phyloP scores from a whole-genome alignment of 2,113 vertebrate species.

The Xyliphius kryptos region DNA sequence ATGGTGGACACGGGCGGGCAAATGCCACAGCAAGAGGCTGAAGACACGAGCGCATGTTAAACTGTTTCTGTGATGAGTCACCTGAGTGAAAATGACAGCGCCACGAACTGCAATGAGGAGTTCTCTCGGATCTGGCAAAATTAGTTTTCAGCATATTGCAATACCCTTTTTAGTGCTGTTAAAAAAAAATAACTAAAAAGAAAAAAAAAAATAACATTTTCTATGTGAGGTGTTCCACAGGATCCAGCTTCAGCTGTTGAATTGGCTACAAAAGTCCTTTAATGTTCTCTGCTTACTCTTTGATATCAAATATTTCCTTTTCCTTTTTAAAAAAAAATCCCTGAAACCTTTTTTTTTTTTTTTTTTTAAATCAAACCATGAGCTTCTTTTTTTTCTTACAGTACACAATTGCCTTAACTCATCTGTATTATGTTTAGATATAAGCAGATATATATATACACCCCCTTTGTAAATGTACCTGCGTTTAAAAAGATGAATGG shows the following conservation, averaged over 20 bases:
- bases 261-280: constrained; percentile 4
- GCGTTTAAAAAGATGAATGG: constrained; percentile 22
- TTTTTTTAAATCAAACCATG: background rate
- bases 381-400: background rate
- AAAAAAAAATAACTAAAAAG: constrained; percentile 58
- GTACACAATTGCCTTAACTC: constrained; percentile 33
- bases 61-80: constrained; percentile 45
- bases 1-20: constrained; percentile 68
- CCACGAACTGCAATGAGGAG: constrained; percentile 42
- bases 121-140: constrained; percentile 43
- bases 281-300: too few species aligned
- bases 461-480: constrained; percentile 6
- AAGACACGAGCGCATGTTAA: constrained; percentile 70
- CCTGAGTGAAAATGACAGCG: constrained; percentile 20
- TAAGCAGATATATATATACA: constrained; percentile 6
- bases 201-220: constrained; percentile 55
- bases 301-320: background rate
- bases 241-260: too few species aligned
- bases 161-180: constrained; percentile 89
- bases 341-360: background rate
- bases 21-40: constrained; percentile 74
- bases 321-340: background rate
- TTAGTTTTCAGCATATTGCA: constrained; percentile 93
- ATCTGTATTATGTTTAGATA: constrained; percentile 6
- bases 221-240: constrained; percentile 72